Percentiles rank a stretch among this genome's conserved stretches.
Conservation (phyloP, 2,797 vertebrate genomes). For the Gambelia wislizenii region DNA sequence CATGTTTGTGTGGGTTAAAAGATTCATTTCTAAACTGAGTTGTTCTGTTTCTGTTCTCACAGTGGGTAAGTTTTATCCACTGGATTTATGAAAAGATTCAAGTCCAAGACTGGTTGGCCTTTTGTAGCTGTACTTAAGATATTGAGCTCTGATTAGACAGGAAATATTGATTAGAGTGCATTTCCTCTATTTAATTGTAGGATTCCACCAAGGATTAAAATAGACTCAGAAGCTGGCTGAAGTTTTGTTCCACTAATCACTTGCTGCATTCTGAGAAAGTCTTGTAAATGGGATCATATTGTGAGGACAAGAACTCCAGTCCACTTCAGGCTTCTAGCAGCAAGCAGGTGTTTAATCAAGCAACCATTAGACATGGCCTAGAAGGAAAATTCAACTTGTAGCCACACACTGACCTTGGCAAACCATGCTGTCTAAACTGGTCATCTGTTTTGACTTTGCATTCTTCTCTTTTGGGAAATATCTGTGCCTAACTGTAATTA, state of each 20-base stretch:
- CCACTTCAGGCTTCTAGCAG: not conserved
- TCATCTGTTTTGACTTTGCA: conserved; percentile 18
- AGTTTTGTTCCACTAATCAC: not conserved
- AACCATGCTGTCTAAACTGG: not conserved
- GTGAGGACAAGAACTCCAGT: not conserved
- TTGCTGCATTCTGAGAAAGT: conserved; percentile 12
- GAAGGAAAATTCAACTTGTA: conserved; percentile 25
- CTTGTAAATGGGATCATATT: conserved; percentile 25
- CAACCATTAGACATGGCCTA: conserved; percentile 8
- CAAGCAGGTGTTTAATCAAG: not conserved
- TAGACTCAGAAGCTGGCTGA: conserved; percentile 1
- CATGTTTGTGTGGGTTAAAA: not conserved
- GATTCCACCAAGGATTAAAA: conserved; percentile 19
- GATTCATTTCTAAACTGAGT: not conserved
- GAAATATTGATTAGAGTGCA: conserved; percentile 15
- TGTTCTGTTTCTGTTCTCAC: not conserved
- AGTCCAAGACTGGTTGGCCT: not conserved
- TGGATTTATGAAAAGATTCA: not conserved
- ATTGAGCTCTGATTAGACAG: not conserved
- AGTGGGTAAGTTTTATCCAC: not conserved
- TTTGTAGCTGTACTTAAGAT: not conserved
- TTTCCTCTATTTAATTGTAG: conserved; percentile 17
- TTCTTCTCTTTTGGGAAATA: conserved; percentile 5
- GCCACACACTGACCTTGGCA: conserved; percentile 7
- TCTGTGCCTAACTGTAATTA: not conserved